Percentiles rank a stretch among this genome's conserved stretches.
Conservation (phyloP, 2,797 vertebrate species). For the Luscinia megarhynchos region DNA sequence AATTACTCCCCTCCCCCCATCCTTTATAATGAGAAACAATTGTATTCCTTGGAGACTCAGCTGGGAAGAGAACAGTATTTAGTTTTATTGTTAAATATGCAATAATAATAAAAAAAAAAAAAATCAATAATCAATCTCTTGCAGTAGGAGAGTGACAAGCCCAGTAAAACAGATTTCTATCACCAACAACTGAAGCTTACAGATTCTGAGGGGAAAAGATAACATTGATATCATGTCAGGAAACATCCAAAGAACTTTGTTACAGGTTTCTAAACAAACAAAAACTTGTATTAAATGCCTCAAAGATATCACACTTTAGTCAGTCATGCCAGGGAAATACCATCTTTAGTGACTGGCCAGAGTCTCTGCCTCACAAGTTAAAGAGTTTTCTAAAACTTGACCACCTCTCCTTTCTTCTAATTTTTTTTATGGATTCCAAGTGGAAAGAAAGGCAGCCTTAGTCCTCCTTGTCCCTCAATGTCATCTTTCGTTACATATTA, state of each 20-base stretch:
- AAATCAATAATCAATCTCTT: background rate
- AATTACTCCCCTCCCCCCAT: background rate
- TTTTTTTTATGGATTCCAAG: background rate
- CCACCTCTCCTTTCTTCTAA: background rate
- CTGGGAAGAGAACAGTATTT: slow-evolving; percentile 28
- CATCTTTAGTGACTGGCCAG: background rate
- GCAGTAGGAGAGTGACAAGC: background rate
- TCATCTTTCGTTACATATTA: background rate
- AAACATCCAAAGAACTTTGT: background rate
- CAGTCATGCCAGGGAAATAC: background rate
- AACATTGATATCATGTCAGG: background rate
- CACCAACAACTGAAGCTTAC: background rate
- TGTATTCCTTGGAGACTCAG: slow-evolving; percentile 38
- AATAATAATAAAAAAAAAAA: background rate
- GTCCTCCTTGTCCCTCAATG: background rate
- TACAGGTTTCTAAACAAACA: background rate
- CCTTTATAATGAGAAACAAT: slow-evolving; percentile 52
- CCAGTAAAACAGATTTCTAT: background rate
- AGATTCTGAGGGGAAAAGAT: background rate
- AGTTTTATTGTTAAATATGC: slow-evolving; percentile 41
- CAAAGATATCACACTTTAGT: background rate
- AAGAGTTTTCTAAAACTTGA: background rate
- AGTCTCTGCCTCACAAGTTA: background rate
- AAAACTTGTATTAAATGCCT: background rate
- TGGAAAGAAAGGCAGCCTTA: background rate